Evolutionary conservation across 35 echinoderm and acorn worm genomes (phyloP), one percentile per base, ranked within the genome.

Genomic region (Eucidaris tribuloides): DNA sequence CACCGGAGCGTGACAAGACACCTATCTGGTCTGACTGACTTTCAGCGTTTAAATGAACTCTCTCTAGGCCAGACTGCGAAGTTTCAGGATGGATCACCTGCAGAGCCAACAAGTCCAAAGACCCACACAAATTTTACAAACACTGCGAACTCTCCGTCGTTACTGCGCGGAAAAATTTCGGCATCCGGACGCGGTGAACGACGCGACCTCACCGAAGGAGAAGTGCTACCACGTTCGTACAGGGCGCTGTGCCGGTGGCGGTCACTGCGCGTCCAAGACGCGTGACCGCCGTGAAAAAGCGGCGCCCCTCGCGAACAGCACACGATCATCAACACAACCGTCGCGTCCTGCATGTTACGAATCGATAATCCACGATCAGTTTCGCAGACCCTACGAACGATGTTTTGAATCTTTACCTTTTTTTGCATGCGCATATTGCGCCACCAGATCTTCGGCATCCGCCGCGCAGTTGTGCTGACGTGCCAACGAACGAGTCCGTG

Each of bases 331-430:
- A 74, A 36, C 68, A n/a, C 68, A 41, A 74, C 44, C 68, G 24
- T 42, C 34, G 44, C 68, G 18, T 35, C 68, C 22, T 74, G 68
- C 44, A 3, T 40, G 34, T 24, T 74, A 22, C 68, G 68, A 33
- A 40, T 74, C 5, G 68, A 74, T 44, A 74, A 24, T 20, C 35
- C 41, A 74, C 68, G 35, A 74, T 74, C 38, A 74, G 35, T 7
- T 74, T 74, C 34, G 68, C 38, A 22, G 68, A 74, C 68, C 24
- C n/a, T 0, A 35, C 68, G 9, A 33, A 22, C 40, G 68, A 74
- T 44, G 68, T 74, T 5, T 40, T 74, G 68, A 74, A 36, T 74
- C 68, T 14, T 74, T 74, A 74, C 68, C 68, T 33, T 40, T 74
- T 33, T 74, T 74, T 22, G 38, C 35, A 9, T 42, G 38, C 68